These are phyloP conservation scores for Eupsilia transversa DNA, from an alignment of 2,888 invertebrate genomes.

Conservation along the genomic window DNA sequence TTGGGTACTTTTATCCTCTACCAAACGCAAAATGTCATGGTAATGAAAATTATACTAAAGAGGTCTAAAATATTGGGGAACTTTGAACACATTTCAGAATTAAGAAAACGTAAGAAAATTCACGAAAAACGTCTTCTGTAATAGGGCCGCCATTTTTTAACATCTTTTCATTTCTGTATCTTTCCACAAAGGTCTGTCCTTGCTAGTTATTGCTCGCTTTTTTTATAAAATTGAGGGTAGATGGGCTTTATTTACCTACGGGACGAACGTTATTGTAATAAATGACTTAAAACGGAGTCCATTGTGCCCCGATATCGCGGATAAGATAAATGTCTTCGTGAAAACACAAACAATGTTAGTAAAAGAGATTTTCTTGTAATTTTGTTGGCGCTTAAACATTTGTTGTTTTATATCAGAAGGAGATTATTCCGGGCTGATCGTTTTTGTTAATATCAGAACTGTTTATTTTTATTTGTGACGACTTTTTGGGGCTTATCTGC, in stretches of 20 bases:
- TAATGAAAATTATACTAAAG: constrained; percentile 61
- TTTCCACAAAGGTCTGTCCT: constrained; percentile 47
- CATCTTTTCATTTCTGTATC: constrained; percentile 61
- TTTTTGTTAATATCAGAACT: constrained; percentile 28
- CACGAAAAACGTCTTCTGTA: constrained; percentile 42
- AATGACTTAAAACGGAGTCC: constrained; percentile 62
- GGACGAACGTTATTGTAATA: constrained; percentile 63
- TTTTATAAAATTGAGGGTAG: constrained; percentile 50
- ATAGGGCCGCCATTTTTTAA: constrained; percentile 45
- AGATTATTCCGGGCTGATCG: constrained; percentile 41
- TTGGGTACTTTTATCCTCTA: constrained; percentile 5
- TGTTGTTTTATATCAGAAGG: constrained; percentile 44
- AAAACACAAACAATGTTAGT: constrained; percentile 55
- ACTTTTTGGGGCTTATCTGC: constrained; percentile 1
- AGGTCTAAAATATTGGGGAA: constrained; percentile 64
- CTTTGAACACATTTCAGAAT: constrained; percentile 64
- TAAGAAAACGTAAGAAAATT: constrained; percentile 57
- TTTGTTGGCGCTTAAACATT: constrained; percentile 56
- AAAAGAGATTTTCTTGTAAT: constrained; percentile 58
- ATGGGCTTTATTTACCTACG: constrained; percentile 54
- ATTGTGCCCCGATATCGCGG: constrained; percentile 58
- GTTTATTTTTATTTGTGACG: constrained; percentile 17
- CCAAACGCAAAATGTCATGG: constrained; percentile 40
- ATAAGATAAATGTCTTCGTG: constrained; percentile 62
- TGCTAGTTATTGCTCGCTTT: constrained; percentile 52